These are phyloP conservation scores for Hybognathus amarus DNA, from an alignment of 2,797 vertebrate genomes.

Conservation along the genomic window DNA sequence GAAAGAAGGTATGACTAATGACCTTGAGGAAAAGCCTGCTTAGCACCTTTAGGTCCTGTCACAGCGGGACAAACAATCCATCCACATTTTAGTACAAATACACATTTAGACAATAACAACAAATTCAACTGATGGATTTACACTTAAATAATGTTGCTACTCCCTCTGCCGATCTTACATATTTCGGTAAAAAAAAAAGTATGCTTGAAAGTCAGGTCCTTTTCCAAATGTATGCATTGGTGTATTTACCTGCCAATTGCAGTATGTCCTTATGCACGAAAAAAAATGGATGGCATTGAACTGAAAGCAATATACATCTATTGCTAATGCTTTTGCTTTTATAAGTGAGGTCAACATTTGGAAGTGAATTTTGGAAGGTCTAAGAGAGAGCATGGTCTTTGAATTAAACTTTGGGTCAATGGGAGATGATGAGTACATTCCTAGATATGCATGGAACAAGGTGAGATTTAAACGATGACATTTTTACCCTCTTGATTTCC, in stretches of 20 bases:
- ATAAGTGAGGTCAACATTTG: conserved; percentile 11
- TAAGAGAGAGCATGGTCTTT: conserved; percentile 32
- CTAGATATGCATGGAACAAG: conserved; percentile 8
- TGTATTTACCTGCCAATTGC: conserved; percentile 20
- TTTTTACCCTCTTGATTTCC: conserved; percentile 45
- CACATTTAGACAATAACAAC: conserved; percentile 67
- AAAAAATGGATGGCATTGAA: conserved; percentile 1
- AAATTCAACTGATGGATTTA: conserved; percentile 71
- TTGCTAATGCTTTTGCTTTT: conserved; percentile 15
- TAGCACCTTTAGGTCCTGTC: conserved; percentile 69
- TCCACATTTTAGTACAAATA: conserved; percentile 67
- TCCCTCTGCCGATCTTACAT: conserved; percentile 22
- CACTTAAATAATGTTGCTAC: conserved; percentile 60
- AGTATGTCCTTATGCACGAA: neutral
- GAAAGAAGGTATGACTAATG: conserved; percentile 62
- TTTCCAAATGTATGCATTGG: conserved; percentile 12
- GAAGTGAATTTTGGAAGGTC: conserved; percentile 2
- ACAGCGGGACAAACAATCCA: conserved; percentile 61
- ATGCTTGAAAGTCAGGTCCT: conserved; percentile 22
- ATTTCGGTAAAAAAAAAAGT: neutral
- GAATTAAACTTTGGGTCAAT: conserved; percentile 12
- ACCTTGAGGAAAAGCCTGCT: conserved; percentile 70
- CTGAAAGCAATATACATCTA: conserved; percentile 6
- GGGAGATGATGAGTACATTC: conserved; percentile 8
- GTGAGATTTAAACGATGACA: conserved; percentile 25